Percentiles rank a stretch among this genome's conserved stretches.
Evolutionary conservation across 2,113 vertebrate species (phyloP).

Genomic region (Scartelaos histophorus): DNA sequence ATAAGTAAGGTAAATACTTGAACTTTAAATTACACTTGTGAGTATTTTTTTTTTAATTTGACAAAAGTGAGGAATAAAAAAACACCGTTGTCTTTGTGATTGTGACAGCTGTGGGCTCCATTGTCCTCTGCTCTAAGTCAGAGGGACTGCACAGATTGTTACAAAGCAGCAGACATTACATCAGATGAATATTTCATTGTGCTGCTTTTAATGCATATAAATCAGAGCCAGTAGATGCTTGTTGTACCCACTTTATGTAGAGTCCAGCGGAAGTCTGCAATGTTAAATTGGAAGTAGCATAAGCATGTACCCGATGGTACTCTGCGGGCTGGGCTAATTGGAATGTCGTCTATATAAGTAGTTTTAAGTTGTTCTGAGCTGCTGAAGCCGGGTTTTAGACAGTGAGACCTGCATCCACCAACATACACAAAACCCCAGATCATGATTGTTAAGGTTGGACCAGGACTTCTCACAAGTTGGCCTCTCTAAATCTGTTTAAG

Average conservation of each 20-base stretch:
- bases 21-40: not conserved
- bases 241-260: not conserved
- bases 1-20: too few relatives aligned
- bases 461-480: conserved; percentile 29
- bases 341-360: conserved; percentile 4
- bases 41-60: not conserved
- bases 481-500: conserved; percentile 33
- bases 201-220: conserved; percentile 33
- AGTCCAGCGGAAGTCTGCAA: not conserved
- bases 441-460: conserved; percentile 27
- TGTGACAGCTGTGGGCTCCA: conserved; percentile 12
- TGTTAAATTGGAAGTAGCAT: conserved; percentile 11
- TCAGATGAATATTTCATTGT: conserved; percentile 41
- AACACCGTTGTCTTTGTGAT: not conserved
- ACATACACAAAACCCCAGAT: conserved; percentile 17
- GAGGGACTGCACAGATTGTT: conserved; percentile 1
- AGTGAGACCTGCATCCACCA: conserved; percentile 10
- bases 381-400: not conserved
- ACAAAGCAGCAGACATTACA: conserved; percentile 34
- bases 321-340: conserved; percentile 2
- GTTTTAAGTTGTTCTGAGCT: conserved; percentile 1
- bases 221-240: conserved; percentile 20
- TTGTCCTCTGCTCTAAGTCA: conserved; percentile 21
- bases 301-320: not conserved
- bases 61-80: conserved; percentile 13